Evolutionary conservation across 2,797 vertebrate genomes (phyloP).

Genomic region (Oryzias sinensis): DNA sequence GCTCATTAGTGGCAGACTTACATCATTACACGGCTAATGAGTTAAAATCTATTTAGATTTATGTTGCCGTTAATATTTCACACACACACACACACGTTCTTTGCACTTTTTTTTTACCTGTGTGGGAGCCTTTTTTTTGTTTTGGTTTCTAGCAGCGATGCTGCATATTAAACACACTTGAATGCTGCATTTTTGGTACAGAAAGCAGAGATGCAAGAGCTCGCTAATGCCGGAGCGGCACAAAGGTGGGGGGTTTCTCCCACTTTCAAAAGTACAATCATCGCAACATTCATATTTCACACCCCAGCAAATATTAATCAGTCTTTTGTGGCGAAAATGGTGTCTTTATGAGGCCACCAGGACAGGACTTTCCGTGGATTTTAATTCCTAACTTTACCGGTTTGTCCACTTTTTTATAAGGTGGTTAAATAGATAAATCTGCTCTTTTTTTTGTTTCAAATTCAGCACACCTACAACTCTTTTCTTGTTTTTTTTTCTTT

Average conservation of each 20-base stretch:
- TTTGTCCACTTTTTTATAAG: too few species aligned
- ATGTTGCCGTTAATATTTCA: conserved; percentile 68
- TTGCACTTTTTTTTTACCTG: conserved; percentile 26
- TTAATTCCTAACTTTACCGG: too few species aligned
- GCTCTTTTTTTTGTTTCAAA: conserved; percentile 9
- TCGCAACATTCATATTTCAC: too few species aligned
- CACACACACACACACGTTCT: conserved; percentile 23
- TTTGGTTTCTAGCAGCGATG: conserved; percentile 22
- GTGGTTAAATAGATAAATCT: neutral
- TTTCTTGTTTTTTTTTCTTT: neutral
- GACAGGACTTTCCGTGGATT: too few species aligned
- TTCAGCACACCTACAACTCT: neutral
- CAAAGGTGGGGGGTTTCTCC: conserved; percentile 27
- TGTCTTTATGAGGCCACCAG: too few species aligned
- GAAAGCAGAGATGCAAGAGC: conserved; percentile 46
- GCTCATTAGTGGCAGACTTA: conserved; percentile 75
- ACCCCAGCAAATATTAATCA: too few species aligned
- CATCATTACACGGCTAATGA: conserved; percentile 78
- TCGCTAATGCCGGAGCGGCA: conserved; percentile 9
- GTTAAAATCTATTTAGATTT: conserved; percentile 80
- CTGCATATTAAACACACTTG: conserved; percentile 69
- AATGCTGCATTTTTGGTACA: conserved; percentile 58
- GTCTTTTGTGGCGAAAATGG: too few species aligned
- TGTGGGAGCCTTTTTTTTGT: conserved; percentile 29
- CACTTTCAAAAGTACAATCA: too few species aligned